Evolutionary conservation across 1,140 invertebrate species (phyloP).

Genomic region (Apis laboriosa): DNA sequence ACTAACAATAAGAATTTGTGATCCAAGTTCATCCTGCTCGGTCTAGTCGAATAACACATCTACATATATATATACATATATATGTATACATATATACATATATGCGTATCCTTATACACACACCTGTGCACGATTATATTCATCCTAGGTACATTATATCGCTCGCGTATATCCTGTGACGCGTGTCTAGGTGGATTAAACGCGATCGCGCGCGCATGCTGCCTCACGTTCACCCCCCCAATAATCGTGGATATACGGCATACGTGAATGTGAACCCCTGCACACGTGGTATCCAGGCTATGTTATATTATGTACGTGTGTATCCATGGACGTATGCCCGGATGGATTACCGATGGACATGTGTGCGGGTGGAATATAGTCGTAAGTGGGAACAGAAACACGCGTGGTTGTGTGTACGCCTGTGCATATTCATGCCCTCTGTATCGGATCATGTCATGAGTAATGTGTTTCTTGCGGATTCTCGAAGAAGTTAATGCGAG

Average conservation of each 20-base stretch:
- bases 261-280: background rate
- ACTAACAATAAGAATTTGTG: no score
- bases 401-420: background rate
- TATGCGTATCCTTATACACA: background rate
- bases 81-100: no score
- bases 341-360: conserved; percentile 22
- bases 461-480: conserved; percentile 45
- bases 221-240: background rate
- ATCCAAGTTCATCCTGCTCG: no score
- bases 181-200: conserved; percentile 44
- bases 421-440: conserved; percentile 46
- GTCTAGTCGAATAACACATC: no score
- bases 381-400: conserved; percentile 1
- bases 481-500: conserved; percentile 14
- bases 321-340: conserved; percentile 26
- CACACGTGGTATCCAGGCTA: conserved; percentile 1
- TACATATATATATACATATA: no score
- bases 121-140: conserved; percentile 25
- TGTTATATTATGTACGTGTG: conserved; percentile 25
- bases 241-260: conserved; percentile 2
- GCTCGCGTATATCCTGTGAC: conserved; percentile 33
- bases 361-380: background rate
- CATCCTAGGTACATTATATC: conserved; percentile 19
- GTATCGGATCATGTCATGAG: conserved; percentile 37
- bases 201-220: background rate